Base-by-base conservation (phyloP, 2,888 invertebrate genomes). In the Pseudococcus jackbeardsleyi region DNA sequence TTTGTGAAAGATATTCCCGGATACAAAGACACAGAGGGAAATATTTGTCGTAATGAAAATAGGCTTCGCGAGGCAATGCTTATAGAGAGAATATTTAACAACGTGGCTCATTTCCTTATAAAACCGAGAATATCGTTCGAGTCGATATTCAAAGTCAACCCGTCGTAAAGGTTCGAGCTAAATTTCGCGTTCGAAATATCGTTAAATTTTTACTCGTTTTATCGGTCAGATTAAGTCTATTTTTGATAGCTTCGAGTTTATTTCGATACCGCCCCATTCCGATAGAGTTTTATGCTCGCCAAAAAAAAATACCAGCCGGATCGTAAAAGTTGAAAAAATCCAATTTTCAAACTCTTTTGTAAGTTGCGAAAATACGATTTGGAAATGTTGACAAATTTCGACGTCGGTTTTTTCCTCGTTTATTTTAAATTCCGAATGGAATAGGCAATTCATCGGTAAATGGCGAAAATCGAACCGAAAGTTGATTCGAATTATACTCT, bases 341-440 rank as follows among this genome's bases (percentile, higher is more conserved):
- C 59, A 59, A 59, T 59, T 59, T 59, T 6, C 59, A 0, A 59
- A 59, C 19, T 59, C 59, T 59, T 59, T 59, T 59, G 59, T 59
- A 59, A 59, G 59, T 59, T 59, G 59, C 0, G 19, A 59, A 59
- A 59, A 59, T 59, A 19, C 59, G 59, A 59, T 33, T 59, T 59
- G 59, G 59, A 54, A 54, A 59, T 59, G 59, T 59, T 59, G 59
- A 59, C 59, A 59, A 59, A 59, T 59, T 59, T 59, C 59, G 59
- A 19, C 6, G n/a, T 9, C 19, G 26, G 26, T 59, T 59, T 59
- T 59, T 59, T n/a, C 8, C 59, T 59, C 19, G 59, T 19, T 59
- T 59, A 59, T 59, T 59, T 19, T 59, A 7, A 59, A 59, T 19
- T 59, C 59, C 59, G 9, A 59, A 59, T 59, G 59, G 59, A 59